Evolutionary conservation across 2,888 invertebrate genomes (phyloP).

Genomic region (Diaphora mendica): DNA sequence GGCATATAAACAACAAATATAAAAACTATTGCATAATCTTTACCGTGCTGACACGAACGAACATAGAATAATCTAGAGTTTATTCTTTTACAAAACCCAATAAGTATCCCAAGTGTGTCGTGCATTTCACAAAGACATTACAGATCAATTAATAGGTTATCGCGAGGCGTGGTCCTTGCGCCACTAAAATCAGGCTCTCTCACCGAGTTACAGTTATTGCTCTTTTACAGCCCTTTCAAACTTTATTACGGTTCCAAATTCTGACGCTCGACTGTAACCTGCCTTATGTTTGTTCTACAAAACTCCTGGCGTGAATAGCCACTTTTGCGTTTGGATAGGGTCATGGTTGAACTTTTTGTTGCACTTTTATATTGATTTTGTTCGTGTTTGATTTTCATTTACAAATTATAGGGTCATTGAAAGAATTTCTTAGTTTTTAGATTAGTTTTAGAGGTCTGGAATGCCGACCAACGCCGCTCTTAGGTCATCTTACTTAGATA

Average conservation of each 20-base stretch:
- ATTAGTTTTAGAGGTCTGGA: neutral
- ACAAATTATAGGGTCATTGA: neutral
- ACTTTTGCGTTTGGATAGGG: slow-evolving; percentile 46
- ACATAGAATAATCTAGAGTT: neutral
- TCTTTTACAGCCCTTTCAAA: slow-evolving; percentile 86
- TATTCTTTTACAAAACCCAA: neutral
- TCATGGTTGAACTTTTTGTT: slow-evolving; percentile 44
- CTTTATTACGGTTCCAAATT: slow-evolving; percentile 84
- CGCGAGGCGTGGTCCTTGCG: slow-evolving; percentile 71
- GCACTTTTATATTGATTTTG: slow-evolving; percentile 27
- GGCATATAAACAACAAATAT: too few relatives aligned
- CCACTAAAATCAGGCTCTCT: slow-evolving; percentile 84
- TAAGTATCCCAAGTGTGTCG: slow-evolving; percentile 16
- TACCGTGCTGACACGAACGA: neutral
- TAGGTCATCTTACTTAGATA: neutral
- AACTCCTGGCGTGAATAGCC: slow-evolving; percentile 61
- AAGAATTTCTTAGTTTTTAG: neutral
- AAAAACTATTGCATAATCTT: neutral
- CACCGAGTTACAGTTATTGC: slow-evolving; percentile 84
- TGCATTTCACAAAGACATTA: slow-evolving; percentile 55
- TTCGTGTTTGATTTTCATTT: neutral
- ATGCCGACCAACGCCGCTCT: neutral
- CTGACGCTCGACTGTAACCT: slow-evolving; percentile 64
- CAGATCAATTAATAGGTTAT: slow-evolving; percentile 83
- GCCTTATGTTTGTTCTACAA: slow-evolving; percentile 77